Evolutionary conservation across 2,113 vertebrate species (phyloP).

Genomic region (Hystrix brachyura): DNA sequence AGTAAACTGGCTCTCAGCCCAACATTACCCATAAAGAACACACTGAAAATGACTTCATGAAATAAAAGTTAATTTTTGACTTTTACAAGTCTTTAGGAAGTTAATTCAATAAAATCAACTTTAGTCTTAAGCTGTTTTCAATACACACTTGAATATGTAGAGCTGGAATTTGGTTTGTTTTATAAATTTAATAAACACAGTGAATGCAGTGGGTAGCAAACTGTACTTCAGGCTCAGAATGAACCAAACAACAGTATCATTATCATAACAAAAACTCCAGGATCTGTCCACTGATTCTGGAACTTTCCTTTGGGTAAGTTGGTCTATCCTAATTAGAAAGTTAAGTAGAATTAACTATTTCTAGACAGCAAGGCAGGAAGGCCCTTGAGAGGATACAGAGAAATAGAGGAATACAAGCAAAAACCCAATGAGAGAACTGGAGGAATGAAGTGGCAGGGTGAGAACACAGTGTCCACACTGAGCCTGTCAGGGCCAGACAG

Average conservation of each 20-base stretch:
- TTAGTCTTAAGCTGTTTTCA: constrained; percentile 56
- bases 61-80: constrained; percentile 6
- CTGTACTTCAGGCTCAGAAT: constrained; percentile 30
- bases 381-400: constrained; percentile 27
- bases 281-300: neutral
- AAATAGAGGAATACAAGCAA: constrained; percentile 48
- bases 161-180: constrained; percentile 3
- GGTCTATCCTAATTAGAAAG: constrained; percentile 62
- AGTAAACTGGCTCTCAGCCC: neutral
- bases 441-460: neutral
- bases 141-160: neutral
- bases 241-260: neutral
- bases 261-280: constrained; percentile 13
- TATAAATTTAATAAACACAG: constrained; percentile 20
- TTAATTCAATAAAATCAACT: neutral
- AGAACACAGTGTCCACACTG: neutral
- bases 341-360: constrained; percentile 61
- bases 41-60: neutral
- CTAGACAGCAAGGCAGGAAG: neutral
- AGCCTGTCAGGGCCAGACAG: constrained; percentile 5
- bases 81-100: constrained; percentile 20
- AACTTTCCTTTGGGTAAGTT: neutral
- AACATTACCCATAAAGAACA: constrained; percentile 29
- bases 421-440: neutral
- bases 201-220: neutral